Percentiles rank a stretch among this genome's conserved stretches.
phyloP scores from a whole-genome alignment of 2,113 vertebrate species.

The Drymodes brunneopygia region DNA sequence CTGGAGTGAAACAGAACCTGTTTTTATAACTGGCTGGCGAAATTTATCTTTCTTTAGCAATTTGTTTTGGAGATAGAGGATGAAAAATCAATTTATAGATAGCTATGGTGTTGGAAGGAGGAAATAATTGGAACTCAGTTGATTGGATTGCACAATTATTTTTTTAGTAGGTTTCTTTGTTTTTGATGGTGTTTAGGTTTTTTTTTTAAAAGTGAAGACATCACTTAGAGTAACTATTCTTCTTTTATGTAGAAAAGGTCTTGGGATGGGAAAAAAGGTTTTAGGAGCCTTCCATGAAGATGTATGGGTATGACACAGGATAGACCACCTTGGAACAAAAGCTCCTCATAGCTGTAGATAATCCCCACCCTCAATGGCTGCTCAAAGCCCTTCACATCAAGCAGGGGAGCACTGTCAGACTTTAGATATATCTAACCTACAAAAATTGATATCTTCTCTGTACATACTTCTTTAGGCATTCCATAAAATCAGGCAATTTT shows the following conservation, averaged over 20 bases:
- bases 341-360: background rate
- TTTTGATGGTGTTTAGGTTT: background rate
- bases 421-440: background rate
- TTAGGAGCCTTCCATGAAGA: background rate
- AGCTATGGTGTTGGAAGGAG: background rate
- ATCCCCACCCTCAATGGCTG: background rate
- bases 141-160: background rate
- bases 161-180: background rate
- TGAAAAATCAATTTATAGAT: background rate
- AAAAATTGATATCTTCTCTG: background rate
- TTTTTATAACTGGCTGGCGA: background rate
- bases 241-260: background rate
- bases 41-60: background rate
- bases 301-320: background rate
- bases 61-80: background rate
- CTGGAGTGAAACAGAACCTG: background rate
- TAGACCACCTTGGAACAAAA: background rate
- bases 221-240: background rate
- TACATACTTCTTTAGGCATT: background rate
- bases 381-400: background rate
- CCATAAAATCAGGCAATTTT: slow-evolving; percentile 7
- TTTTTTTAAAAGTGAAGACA: background rate
- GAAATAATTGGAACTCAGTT: background rate
- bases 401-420: background rate
- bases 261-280: background rate